Evolutionary conservation across 2,797 vertebrate species (phyloP), one percentile per base, ranked within the genome.

Genomic region (Brachyalestes nurse): DNA sequence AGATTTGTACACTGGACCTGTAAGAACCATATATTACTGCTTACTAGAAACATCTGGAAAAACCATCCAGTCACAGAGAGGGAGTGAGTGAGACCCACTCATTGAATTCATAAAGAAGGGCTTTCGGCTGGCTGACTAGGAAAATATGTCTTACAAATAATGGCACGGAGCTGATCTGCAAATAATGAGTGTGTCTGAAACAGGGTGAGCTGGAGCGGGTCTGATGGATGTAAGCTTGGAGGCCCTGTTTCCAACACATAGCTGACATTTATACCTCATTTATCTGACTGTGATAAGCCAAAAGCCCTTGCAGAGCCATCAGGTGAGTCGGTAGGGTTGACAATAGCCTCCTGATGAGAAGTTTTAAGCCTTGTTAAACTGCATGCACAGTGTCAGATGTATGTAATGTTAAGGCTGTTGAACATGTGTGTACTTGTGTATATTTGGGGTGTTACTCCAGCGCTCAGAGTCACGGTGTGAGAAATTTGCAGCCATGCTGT

Each of bases 11-110:
- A 17, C 78, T 72, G 79, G 80, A 79, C 47, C 53, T 77, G 53
- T 75, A 70, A 74, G 78, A 78, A 66, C 71, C 78, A 80, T 86
- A 86, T 84, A 83, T 85, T 86, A 81, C 74, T 71, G 66, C 77
- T 88, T 87, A 85, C 77, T 80, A 82, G 81, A 80, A 82, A 88
- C 87, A 90, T 88, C 87, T 90, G 86, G 88, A 75, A 83, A 84
- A 85, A n/a, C 65, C 73, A 81, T 88, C 64, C 58, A 9, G 66
- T 65, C 64, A 42, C 25, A 81, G 80, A 76, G 66, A 76, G 64
- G 75, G 72, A 80, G 78, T 74, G 64, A 72, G 75, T 72, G 67
- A 83, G 74, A 83, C 73, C 74, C 38, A 77, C 82, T 87, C 82
- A 83, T 80, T 85, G 72, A 84, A 84, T 84, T 78, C 76, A 75